Evolutionary conservation across 2,113 vertebrate species (phyloP).

Genomic region (Pomatorhinus ruficollis): DNA sequence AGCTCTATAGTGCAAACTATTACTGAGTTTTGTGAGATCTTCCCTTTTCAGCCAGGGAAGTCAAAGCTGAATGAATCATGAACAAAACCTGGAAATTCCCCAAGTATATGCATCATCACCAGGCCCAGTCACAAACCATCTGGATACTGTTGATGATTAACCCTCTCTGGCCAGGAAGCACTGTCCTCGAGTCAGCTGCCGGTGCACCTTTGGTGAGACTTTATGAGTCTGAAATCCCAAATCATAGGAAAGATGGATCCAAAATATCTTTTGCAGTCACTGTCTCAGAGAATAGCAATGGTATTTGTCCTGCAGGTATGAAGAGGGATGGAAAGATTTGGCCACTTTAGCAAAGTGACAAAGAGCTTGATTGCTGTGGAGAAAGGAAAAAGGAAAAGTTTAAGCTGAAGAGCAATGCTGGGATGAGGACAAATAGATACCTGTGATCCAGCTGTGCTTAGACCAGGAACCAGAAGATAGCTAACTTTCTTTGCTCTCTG

Average conservation of each 20-base stretch:
- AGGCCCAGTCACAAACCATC: conserved; percentile 37
- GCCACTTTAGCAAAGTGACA: not conserved
- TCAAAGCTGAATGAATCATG: conserved; percentile 48
- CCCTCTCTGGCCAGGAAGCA: not conserved
- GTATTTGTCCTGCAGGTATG: not conserved
- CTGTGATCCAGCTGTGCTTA: not conserved
- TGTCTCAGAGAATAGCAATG: not conserved
- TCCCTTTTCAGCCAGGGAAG: not conserved
- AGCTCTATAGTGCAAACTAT: not conserved
- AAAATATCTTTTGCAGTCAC: not conserved
- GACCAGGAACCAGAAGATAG: not conserved
- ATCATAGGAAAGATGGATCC: not conserved
- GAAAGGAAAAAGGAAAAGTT: not conserved
- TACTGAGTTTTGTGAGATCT: not conserved
- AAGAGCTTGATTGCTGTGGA: not conserved
- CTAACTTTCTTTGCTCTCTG: not conserved
- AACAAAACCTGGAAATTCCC: conserved; percentile 48
- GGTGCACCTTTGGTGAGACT: not conserved
- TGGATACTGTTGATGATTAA: conserved; percentile 36
- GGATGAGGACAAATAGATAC: not conserved
- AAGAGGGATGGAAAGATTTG: not conserved
- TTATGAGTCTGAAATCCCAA: not conserved
- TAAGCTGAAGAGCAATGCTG: not conserved
- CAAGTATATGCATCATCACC: conserved; percentile 17
- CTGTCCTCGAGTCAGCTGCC: not conserved